Percentiles rank a stretch among this genome's conserved stretches.
phyloP scores from a whole-genome alignment of 2,113 vertebrate genomes.

The Willisornis vidua region DNA sequence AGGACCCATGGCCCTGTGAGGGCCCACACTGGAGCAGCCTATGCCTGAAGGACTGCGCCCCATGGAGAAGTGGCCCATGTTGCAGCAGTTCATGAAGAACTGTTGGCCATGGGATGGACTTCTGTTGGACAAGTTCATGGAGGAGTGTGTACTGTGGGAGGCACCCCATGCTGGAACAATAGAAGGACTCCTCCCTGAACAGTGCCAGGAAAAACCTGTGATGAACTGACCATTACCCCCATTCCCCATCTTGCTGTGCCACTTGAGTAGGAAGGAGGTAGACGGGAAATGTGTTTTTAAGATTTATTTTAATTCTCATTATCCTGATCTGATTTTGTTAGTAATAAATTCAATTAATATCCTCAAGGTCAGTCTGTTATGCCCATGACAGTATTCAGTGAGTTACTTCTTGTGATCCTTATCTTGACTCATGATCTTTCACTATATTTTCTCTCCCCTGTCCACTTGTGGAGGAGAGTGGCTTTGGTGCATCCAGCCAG shows the following conservation, averaged over 20 bases:
- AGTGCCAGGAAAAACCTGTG: not conserved
- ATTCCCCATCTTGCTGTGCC: not conserved
- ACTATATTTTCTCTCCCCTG: not conserved
- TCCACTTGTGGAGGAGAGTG: not conserved
- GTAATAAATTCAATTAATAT: not conserved
- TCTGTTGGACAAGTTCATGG: not conserved
- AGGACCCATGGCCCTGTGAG: not conserved
- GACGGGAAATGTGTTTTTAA: not conserved
- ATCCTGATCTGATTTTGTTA: not conserved
- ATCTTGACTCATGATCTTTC: not conserved
- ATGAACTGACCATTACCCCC: not conserved
- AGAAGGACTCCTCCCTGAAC: not conserved
- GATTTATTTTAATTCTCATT: not conserved
- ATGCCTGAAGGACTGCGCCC: not conserved
- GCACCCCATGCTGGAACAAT: not conserved
- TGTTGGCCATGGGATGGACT: no score
- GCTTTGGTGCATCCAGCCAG: not conserved
- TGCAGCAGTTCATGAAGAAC: not conserved
- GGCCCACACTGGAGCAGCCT: fast-evolving
- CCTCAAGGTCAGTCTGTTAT: not conserved
- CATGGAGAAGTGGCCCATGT: not conserved
- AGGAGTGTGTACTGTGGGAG: not conserved
- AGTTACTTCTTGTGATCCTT: not conserved
- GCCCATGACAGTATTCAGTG: not conserved
- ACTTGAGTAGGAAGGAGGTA: not conserved